Evolutionary conservation across 1,140 invertebrate genomes (phyloP), one percentile per base, ranked within the genome.

Genomic region (Eurosta solidaginis): DNA sequence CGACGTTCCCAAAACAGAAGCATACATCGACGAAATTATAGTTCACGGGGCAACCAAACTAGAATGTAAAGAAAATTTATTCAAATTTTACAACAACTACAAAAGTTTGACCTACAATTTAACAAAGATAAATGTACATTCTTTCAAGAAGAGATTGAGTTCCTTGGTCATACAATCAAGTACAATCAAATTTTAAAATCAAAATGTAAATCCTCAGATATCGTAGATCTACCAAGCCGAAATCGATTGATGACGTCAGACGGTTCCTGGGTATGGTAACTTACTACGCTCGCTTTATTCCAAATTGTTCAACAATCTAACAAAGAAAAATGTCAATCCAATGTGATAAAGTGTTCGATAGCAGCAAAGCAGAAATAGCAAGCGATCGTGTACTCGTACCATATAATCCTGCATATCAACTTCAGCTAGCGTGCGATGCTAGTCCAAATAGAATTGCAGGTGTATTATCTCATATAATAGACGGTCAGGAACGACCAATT

Each of bases 191-290:
- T 89, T 1, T 81, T 81, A 33, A 82, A 47, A 81, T 83, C 68
- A 79, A 81, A 10, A 80, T 83, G 20, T 89, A 89, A 79, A 77
- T 78, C 89, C 4, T 74, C 80, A 27, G 87, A 88, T 42, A 88
- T 90, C 6, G 17, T 78, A 77, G 82, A 88, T 25, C 78, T 86
- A 10, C 78, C 81, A 47, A 22, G 27, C 86, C 88, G 20, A 80
- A n/a, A n/a, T n/a, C n/a, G n/a, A n/a, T n/a, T n/a, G n/a, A n/a
- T n/a, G n/a, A 88, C 77, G 78, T 89, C 40, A 85, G 84, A 78
- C 80, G 83, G 0, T 85, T 84, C 80, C 42, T 87, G 40, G 85
- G 86, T n/a, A 77, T 86, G 29, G 78, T 86, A 20, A 85, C 83
- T 44, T 86, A 82, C 80, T n/a, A n/a, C n/a, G n/a, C n/a, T n/a